Conservation (phyloP, 2,888 invertebrate species). For the Drosophila diplacantha region DNA sequence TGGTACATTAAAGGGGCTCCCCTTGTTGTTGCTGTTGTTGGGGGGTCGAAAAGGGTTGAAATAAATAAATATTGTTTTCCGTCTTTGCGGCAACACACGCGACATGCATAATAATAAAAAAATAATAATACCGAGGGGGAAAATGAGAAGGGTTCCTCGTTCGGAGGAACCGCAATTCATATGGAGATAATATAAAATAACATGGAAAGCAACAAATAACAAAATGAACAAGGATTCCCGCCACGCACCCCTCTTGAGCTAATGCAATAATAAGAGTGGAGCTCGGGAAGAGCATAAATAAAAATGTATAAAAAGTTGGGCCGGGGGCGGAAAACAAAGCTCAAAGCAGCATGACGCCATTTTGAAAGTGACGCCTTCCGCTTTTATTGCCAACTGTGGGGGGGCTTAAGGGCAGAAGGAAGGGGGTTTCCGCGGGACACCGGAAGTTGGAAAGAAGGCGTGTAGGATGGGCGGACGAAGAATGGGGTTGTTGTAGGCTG, state of each 20-base stretch:
- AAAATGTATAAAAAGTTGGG: conserved; percentile 27
- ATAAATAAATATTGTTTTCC: conserved; percentile 47
- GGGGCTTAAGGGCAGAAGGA: conserved; percentile 3
- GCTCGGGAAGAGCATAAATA: conserved; percentile 35
- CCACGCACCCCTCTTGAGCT: conserved; percentile 5
- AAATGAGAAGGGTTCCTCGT: conserved; percentile 1
- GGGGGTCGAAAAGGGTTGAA: conserved; percentile 33
- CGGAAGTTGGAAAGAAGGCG: conserved; percentile 22
- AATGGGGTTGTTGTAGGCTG: background rate
- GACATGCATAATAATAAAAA: conserved; percentile 66
- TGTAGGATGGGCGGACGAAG: background rate
- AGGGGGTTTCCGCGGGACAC: conserved; percentile 8
- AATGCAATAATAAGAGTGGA: conserved; percentile 41
- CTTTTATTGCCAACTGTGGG: conserved; percentile 38
- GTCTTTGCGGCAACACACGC: conserved; percentile 43
- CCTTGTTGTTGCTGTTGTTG: background rate
- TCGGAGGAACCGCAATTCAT: conserved; percentile 34
- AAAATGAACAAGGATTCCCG: conserved; percentile 24
- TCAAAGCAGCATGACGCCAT: conserved; percentile 59
- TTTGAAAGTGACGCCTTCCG: conserved; percentile 58
- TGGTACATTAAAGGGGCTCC: conserved; percentile 27
- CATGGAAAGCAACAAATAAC: conserved; percentile 32
- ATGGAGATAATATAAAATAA: conserved; percentile 35
- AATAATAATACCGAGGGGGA: conserved; percentile 21
- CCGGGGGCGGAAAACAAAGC: conserved; percentile 40